Evolutionary conservation across 2,113 vertebrate species (phyloP).

Genomic region (Neodontobutis hainanensis): DNA sequence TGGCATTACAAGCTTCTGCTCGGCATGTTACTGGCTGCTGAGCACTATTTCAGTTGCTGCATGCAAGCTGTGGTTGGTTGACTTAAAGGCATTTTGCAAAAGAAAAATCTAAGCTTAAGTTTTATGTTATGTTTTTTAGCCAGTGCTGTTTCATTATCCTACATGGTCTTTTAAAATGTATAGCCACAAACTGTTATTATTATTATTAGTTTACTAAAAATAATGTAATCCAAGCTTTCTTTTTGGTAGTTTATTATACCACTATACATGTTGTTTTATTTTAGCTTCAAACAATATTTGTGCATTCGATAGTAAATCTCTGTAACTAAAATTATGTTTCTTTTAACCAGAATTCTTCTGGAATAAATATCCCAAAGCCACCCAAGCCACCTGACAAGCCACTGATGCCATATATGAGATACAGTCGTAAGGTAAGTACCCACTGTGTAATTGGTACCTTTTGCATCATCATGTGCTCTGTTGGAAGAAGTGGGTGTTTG

Average conservation of each 20-base stretch:
- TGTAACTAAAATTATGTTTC: slow-evolving; percentile 30
- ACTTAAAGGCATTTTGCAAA: slow-evolving; percentile 56
- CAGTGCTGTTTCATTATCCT: slow-evolving; percentile 18
- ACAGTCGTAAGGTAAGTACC: slow-evolving; percentile 94
- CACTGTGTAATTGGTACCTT: slow-evolving; percentile 19
- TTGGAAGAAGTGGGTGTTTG: slow-evolving; percentile 49
- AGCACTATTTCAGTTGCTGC: slow-evolving; percentile 65
- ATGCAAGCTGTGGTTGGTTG: slow-evolving; percentile 65
- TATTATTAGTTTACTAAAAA: background rate
- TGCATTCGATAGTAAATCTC: background rate
- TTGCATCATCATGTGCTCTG: slow-evolving; percentile 39
- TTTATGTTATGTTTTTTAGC: slow-evolving; percentile 20
- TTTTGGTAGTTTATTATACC: too few species aligned
- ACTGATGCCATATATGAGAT: slow-evolving; percentile 99
- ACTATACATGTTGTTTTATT: background rate
- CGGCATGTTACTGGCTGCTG: slow-evolving; percentile 60
- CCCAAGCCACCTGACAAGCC: slow-evolving; percentile 99
- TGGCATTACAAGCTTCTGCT: slow-evolving; percentile 59
- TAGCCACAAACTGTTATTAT: slow-evolving; percentile 5
- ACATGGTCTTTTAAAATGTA: too few species aligned
- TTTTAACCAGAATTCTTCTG: slow-evolving; percentile 89
- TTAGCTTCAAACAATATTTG: background rate
- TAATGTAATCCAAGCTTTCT: too few species aligned
- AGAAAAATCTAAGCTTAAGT: slow-evolving; percentile 53
- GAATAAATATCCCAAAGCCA: slow-evolving; percentile 98